Base-by-base conservation (phyloP, 2,113 vertebrate species). In the Embiotoca jacksoni region DNA sequence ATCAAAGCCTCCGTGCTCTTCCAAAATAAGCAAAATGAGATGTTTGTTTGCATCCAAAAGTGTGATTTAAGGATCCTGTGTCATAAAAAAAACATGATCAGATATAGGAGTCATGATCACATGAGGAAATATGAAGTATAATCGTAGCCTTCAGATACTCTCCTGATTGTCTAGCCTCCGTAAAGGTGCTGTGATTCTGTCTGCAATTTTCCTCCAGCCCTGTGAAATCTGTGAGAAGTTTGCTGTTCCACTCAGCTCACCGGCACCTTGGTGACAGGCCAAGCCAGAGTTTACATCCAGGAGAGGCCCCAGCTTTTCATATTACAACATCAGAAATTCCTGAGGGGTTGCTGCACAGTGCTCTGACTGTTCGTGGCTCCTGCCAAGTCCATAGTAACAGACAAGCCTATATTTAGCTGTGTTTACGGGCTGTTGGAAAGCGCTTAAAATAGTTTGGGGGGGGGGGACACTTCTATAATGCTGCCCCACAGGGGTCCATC, bases 311-410 rank as follows among this genome's bases (percentile, higher is more conserved):
- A 8, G 74, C 64, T 90, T 92, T 89, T 90, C 90, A 88, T 87
- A 89, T 92, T 82, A 90, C 92, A 87, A 63, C 90, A 91, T 90
- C 63, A 89, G 82, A 90, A 87, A 94, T 93, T 93, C 92, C 91
- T 92, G 92, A 15, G 82, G 88, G 64, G 75, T 69, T 59, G 77
- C 83, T 72, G 83, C 88, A 94, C 93, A 95, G 88, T 66, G 83
- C 86, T 72, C 66, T 16, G 87, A 92, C 90, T 93, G 91, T 94
- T 91, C 61, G 3, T n/a, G 73, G 80, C 80, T 52, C 36, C 79
- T 67, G 88, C 89, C 84, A 88, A 88, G 72, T 81, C 84, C 87
- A 78, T 75, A 78, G 81, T 69, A 89, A 92, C 88, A 87, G 78
- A 89, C 83, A 63, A 70, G 83, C 78, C 90, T 94, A 92, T 94